Percentiles rank a stretch among this genome's conserved stretches.
phyloP scores from a whole-genome alignment of 2,797 vertebrate species.

The Leptatherina wallacei region DNA sequence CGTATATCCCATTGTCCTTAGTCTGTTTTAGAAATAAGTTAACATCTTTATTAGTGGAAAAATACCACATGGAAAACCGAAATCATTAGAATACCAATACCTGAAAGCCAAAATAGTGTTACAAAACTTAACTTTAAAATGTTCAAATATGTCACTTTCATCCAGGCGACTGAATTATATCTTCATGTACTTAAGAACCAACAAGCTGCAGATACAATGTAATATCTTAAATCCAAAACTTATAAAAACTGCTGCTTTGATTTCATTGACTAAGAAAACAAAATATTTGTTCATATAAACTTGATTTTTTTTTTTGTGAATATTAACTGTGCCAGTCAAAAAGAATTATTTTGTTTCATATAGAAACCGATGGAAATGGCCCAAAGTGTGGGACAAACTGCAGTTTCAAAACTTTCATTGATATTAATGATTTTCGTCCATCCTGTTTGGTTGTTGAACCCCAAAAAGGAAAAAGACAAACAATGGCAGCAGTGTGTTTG shows the following conservation, averaged over 20 bases:
- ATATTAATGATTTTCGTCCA: background rate
- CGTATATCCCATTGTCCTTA: background rate
- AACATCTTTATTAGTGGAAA: background rate
- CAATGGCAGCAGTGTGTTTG: background rate
- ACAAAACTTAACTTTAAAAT: no score
- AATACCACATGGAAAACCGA: background rate
- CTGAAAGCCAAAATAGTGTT: background rate
- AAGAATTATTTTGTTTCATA: background rate
- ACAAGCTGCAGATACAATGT: background rate
- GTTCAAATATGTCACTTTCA: background rate
- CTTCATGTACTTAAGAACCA: background rate
- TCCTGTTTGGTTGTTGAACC: slow-evolving; percentile 16
- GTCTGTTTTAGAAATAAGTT: background rate
- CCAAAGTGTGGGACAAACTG: background rate
- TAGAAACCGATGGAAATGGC: background rate
- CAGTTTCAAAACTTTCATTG: background rate
- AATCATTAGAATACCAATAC: background rate
- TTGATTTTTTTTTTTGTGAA: background rate
- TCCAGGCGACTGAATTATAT: background rate
- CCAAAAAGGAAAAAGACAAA: background rate
- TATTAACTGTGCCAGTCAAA: background rate
- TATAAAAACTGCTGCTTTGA: background rate
- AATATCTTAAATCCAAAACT: background rate
- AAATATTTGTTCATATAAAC: background rate
- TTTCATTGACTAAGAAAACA: background rate